Percentiles rank a stretch among this genome's conserved stretches.
These are phyloP conservation scores for Rhynchonycteris naso DNA, from an alignment of 2,797 vertebrate species.

Conservation along the genomic window DNA sequence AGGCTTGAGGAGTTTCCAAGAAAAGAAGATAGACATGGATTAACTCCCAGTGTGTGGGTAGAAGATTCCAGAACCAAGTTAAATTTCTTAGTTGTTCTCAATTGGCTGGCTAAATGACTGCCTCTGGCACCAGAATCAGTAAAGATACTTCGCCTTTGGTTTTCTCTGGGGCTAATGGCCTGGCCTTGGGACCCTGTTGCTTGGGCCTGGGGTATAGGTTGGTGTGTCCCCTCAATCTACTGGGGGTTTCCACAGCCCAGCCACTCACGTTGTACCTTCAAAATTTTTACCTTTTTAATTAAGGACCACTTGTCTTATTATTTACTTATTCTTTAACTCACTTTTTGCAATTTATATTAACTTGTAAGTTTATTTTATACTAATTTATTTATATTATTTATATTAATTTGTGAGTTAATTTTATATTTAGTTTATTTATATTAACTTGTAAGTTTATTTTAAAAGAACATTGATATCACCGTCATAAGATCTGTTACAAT, in stretches of 20 bases:
- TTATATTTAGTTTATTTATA: background rate
- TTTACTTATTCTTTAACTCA: background rate
- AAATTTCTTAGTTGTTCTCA: background rate
- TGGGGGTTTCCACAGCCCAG: background rate
- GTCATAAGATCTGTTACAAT: background rate
- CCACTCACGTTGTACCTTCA: background rate
- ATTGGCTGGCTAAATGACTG: background rate
- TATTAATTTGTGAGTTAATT: background rate
- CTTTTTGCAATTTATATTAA: background rate
- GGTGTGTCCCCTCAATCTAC: background rate
- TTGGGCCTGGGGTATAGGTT: background rate
- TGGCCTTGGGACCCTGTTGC: background rate
- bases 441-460: background rate
- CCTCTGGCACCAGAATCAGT: background rate
- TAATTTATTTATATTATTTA: too few relatives aligned
- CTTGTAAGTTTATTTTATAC: background rate
- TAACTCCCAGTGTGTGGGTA: background rate
- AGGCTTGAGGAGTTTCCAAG: background rate
- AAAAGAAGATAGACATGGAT: background rate
- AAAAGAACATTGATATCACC: background rate
- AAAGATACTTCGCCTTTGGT: background rate
- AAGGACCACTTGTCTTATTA: background rate
- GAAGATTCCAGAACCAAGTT: background rate
- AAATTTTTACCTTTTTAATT: background rate
- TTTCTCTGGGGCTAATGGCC: background rate